phyloP scores from a whole-genome alignment of 2,888 invertebrate genomes.

The Lutraria lutraria region DNA sequence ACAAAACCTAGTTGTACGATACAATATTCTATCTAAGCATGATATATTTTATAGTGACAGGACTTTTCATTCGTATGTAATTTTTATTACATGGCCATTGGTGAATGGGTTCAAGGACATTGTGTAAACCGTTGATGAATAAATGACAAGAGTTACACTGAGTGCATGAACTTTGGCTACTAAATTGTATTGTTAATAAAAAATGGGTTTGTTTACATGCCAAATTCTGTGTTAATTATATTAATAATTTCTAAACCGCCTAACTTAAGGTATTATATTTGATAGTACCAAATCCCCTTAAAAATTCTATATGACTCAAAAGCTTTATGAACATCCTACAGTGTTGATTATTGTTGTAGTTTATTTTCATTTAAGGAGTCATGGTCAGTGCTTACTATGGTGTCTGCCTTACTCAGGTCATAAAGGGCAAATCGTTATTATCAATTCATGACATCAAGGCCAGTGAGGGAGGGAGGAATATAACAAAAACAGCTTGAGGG shows the following conservation, averaged over 20 bases:
- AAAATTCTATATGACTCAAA: neutral
- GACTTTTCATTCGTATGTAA: neutral
- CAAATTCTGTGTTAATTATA: conserved; percentile 31
- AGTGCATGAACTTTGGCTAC: neutral
- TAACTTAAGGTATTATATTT: conserved; percentile 24
- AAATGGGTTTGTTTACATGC: conserved; percentile 29
- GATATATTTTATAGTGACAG: neutral
- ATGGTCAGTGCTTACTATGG: conserved; percentile 37
- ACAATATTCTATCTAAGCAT: neutral
- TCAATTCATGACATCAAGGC: conserved; percentile 47
- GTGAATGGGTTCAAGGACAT: neutral
- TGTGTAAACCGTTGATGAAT: neutral
- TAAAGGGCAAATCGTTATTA: conserved; percentile 50
- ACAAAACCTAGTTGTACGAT: neutral
- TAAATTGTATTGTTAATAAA: conserved; percentile 7
- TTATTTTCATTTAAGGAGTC: conserved; percentile 31
- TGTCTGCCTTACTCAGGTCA: conserved; percentile 45
- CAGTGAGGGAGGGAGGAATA: conserved; percentile 1
- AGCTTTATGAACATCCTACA: neutral
- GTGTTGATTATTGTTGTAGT: conserved; percentile 21
- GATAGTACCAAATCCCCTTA: neutral
- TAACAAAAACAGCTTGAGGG: neutral
- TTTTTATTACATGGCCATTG: neutral
- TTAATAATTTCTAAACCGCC: conserved; percentile 31
- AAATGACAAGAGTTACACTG: neutral